Conservation (phyloP, 1,140 invertebrate species). For the Drosophila tsacasi region DNA sequence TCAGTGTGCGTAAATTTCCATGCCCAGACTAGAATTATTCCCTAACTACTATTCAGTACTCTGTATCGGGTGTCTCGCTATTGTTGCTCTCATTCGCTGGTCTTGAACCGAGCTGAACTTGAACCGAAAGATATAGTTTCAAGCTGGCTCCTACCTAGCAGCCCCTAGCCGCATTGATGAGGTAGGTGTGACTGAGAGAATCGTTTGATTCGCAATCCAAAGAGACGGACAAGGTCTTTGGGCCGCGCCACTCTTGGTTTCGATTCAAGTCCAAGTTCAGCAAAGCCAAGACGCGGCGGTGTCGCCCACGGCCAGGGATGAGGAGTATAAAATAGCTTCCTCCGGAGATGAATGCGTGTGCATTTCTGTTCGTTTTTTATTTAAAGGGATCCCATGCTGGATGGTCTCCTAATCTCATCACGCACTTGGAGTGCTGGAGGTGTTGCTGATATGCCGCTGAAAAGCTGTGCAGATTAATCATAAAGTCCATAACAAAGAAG, state of each 20-base stretch:
- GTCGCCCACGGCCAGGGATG: slow-evolving; percentile 27
- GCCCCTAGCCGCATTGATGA: slow-evolving; percentile 4
- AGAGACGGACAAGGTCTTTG: slow-evolving; percentile 45
- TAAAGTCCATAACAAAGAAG: slow-evolving; percentile 68
- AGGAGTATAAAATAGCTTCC: slow-evolving; percentile 4
- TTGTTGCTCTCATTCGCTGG: slow-evolving; percentile 13
- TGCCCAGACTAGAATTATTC: background rate
- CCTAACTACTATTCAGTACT: slow-evolving; percentile 5
- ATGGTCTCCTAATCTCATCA: slow-evolving; percentile 42
- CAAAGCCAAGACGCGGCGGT: slow-evolving; percentile 7
- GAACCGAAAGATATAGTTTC: slow-evolving; percentile 71
- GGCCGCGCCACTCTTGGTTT: slow-evolving; percentile 46
- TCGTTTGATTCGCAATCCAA: slow-evolving; percentile 43
- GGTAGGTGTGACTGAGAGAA: slow-evolving; percentile 22
- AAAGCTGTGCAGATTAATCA: slow-evolving; percentile 68
- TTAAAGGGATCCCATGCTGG: slow-evolving; percentile 38
- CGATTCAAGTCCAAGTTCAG: slow-evolving; percentile 54
- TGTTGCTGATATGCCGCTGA: slow-evolving; percentile 68
- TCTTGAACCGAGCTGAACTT: slow-evolving; percentile 63
- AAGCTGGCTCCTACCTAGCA: slow-evolving; percentile 42
- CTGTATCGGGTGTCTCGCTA: slow-evolving; percentile 18
- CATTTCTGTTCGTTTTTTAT: slow-evolving; percentile 5
- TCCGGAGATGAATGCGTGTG: slow-evolving; percentile 20
- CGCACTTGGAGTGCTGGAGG: slow-evolving; percentile 43
- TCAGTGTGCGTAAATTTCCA: background rate